Conservation (phyloP, 2,888 invertebrate genomes). For the Patella depressa region DNA sequence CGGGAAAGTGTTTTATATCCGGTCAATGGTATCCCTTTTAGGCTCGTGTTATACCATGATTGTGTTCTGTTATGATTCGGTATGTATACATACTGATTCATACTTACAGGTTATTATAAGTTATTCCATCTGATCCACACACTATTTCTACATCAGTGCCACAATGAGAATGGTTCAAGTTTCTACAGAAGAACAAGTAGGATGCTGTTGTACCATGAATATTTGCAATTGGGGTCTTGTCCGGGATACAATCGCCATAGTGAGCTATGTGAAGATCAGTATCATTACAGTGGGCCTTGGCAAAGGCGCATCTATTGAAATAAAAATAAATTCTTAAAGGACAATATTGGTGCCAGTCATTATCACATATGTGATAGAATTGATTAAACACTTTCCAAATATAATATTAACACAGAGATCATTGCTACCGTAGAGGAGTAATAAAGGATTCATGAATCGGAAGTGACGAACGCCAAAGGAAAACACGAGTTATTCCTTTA, state of each 20-base stretch:
- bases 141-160: conserved; percentile 19
- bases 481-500: too few species aligned
- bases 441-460: too few species aligned
- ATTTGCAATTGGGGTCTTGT: neutral
- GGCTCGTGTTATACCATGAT: too few species aligned
- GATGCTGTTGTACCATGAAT: conserved; percentile 4
- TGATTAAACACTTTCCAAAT: too few species aligned
- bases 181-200: conserved; percentile 14
- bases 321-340: too few species aligned
- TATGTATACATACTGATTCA: neutral
- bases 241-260: conserved; percentile 9
- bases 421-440: too few species aligned
- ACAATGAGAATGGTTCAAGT: conserved; percentile 14
- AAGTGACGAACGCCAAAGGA: too few species aligned
- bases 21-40: too few species aligned
- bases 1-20: too few species aligned
- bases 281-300: conserved; percentile 12
- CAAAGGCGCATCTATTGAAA: conserved; percentile 1
- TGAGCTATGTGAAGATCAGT: conserved; percentile 1
- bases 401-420: too few species aligned
- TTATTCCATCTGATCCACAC: conserved; percentile 14
- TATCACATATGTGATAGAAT: too few species aligned
- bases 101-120: conserved; percentile 14
- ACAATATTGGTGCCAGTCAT: too few species aligned
- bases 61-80: neutral